Conservation (phyloP, 2,113 vertebrate species). For the Hypanus sabinus region DNA sequence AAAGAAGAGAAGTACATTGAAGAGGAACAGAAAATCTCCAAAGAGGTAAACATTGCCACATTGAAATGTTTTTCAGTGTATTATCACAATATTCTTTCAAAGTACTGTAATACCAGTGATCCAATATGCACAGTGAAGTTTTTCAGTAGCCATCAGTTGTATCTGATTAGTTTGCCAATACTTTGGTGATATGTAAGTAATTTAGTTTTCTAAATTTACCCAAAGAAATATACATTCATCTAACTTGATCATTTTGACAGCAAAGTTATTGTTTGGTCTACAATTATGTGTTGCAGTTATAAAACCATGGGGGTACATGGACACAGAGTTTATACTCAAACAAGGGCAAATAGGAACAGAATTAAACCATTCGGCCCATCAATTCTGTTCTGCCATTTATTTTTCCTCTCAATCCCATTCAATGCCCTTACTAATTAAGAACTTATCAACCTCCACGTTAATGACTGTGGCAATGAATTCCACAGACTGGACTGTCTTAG, state of each 20-base stretch:
- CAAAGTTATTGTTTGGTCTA: neutral
- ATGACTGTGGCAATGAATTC: no score
- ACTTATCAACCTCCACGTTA: no score
- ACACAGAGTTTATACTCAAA: no score
- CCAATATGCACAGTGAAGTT: neutral
- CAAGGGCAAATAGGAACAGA: no score
- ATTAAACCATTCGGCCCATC: no score
- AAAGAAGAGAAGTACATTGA: conserved; percentile 97
- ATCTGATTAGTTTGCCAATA: neutral
- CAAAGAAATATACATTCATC: neutral
- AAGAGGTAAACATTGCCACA: conserved; percentile 73
- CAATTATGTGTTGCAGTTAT: no score
- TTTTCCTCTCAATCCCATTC: no score
- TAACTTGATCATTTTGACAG: neutral
- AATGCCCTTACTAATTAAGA: no score
- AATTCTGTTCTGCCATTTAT: no score
- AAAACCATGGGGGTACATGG: no score
- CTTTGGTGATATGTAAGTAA: neutral
- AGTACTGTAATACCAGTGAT: neutral
- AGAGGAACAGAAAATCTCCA: conserved; percentile 92
- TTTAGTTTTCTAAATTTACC: neutral
- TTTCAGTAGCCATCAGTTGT: neutral
- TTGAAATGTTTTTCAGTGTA: neutral
- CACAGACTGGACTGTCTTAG: no score
- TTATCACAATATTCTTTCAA: neutral